Evolutionary conservation across 2,113 vertebrate species (phyloP).

Genomic region (Halcyon senegalensis): DNA sequence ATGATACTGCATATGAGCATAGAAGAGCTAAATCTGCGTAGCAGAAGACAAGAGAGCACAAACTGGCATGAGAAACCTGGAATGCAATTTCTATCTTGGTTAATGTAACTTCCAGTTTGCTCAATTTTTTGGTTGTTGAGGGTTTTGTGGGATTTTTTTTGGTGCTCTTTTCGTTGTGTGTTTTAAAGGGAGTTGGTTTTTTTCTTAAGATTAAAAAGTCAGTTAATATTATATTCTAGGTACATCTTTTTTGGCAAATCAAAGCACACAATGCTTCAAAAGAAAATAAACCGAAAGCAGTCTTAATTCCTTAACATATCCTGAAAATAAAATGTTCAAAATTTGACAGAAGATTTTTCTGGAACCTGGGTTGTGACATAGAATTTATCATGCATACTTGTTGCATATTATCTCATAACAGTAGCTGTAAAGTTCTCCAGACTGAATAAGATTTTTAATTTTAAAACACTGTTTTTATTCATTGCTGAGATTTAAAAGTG

Average conservation of each 20-base stretch:
- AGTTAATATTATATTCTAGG: background rate
- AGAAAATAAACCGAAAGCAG: background rate
- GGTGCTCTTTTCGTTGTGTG: background rate
- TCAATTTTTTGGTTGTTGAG: background rate
- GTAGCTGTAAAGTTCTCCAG: background rate
- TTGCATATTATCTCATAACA: background rate
- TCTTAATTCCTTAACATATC: background rate
- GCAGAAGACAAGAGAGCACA: background rate
- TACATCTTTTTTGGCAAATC: background rate
- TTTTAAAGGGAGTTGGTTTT: accelerated
- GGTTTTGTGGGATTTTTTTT: background rate
- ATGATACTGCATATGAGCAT: background rate
- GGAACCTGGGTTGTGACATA: background rate
- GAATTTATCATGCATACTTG: background rate
- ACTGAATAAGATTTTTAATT: background rate
- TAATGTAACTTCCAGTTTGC: background rate
- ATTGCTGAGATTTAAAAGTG: background rate
- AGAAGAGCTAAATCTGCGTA: background rate
- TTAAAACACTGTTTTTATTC: background rate
- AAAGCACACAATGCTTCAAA: background rate
- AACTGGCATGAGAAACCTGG: background rate
- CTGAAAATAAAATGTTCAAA: background rate
- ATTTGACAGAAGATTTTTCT: background rate
- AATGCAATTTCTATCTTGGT: background rate
- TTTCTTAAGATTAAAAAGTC: background rate